Conservation (phyloP, 2,797 vertebrate genomes). For the Acipenser ruthenus region DNA sequence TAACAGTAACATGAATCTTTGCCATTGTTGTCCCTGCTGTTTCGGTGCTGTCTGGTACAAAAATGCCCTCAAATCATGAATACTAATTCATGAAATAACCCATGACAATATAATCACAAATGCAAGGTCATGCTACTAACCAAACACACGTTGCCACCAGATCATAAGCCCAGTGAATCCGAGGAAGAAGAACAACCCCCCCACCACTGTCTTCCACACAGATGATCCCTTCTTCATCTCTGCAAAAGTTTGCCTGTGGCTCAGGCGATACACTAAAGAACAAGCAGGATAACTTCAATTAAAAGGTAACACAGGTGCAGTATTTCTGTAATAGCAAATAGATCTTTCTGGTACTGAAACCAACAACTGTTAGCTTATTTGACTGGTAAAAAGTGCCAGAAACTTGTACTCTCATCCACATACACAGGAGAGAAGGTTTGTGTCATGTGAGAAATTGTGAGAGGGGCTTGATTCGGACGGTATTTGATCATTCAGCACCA, state of each 20-base stretch:
- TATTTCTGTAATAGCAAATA: not conserved
- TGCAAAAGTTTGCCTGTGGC: constrained; percentile 35
- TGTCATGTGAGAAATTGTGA: not conserved
- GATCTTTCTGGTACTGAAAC: constrained; percentile 14
- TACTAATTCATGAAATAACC: too few species aligned
- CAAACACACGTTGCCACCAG: constrained; percentile 53
- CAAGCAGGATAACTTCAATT: not conserved
- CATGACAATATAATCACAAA: too few species aligned
- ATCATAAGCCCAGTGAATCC: constrained; percentile 55
- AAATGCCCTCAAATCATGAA: too few species aligned
- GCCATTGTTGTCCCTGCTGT: too few species aligned
- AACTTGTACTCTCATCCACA: not conserved
- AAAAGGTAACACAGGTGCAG: not conserved
- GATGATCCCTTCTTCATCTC: constrained; percentile 39
- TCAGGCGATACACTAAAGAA: constrained; percentile 40
- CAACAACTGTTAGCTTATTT: not conserved
- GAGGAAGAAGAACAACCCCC: constrained; percentile 45
- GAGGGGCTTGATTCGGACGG: too few species aligned
- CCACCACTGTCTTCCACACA: constrained; percentile 63
- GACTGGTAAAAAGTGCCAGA: not conserved
- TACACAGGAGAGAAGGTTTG: not conserved
- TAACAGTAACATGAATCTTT: too few species aligned
- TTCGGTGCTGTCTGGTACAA: too few species aligned
- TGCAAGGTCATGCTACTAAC: constrained; percentile 33
- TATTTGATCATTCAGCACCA: too few species aligned